Evolutionary conservation across 2,113 vertebrate genomes (phyloP).

Genomic region (Oenanthe oenanthe): DNA sequence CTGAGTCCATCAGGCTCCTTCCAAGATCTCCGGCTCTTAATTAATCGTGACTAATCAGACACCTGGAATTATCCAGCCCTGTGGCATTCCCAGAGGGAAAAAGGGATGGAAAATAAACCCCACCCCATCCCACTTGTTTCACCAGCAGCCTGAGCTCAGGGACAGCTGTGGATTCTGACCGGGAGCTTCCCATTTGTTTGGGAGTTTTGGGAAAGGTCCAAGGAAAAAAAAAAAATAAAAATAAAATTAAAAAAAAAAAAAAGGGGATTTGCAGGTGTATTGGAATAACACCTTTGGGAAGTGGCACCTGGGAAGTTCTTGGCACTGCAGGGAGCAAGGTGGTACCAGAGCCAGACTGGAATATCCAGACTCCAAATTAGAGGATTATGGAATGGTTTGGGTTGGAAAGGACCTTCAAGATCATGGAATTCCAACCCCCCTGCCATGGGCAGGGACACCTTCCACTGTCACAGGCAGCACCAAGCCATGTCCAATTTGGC

Average conservation of each 20-base stretch:
- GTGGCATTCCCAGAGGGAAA: not conserved
- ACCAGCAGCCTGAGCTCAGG: not conserved
- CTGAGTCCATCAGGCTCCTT: not conserved
- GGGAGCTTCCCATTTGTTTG: not conserved
- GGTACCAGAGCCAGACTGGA: not conserved
- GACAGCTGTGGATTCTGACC: not conserved
- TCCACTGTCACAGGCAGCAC: not conserved
- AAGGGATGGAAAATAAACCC: not conserved
- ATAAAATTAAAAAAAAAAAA: not conserved
- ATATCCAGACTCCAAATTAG: accelerated
- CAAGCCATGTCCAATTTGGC: accelerated
- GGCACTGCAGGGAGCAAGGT: not conserved
- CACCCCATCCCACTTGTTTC: not conserved
- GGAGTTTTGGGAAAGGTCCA: not conserved
- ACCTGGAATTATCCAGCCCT: not conserved
- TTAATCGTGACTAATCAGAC: slow-evolving; percentile 26
- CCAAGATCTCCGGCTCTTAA: not conserved
- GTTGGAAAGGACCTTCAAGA: not conserved
- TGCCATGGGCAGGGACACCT: not conserved
- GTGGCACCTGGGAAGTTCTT: not conserved
- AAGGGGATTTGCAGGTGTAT: not conserved
- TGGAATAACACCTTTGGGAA: not conserved
- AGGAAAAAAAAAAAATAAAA: not conserved
- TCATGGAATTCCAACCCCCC: not conserved
- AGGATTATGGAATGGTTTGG: not conserved